Base-by-base conservation (phyloP, 2,113 vertebrate genomes). In the Passer domesticus region DNA sequence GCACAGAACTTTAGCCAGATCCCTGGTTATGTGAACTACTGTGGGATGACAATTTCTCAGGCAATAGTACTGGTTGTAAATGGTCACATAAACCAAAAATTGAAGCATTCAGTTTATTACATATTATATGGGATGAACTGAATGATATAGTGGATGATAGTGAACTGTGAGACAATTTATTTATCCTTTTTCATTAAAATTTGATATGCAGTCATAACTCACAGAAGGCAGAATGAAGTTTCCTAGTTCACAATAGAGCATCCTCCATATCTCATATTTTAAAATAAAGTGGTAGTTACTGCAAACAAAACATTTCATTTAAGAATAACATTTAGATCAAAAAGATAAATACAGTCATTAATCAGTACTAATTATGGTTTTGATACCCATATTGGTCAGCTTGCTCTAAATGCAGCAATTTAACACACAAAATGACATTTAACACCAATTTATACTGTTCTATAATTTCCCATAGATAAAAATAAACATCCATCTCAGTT, bases 151-250 rank as follows among this genome's bases (percentile, higher is more conserved):
- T 91, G 66, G 84, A 91, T 92, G 78, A 88, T 85, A 84, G 91
- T 91, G 93, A 96, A 92, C 89, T 92, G 77, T 94, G 78, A 95
- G 94, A 96, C 87, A 95, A 95, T 92, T 92, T 97, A 96, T 97
- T 96, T 95, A 96, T 94, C 60, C 55, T 97, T 96, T 96, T 95
- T 95, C 96, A 94, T 97, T 95, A 96, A 95, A 94, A 95, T 95
- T 96, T 95, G 94, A 96, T 96, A 95, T 87, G 74, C 53, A 64
- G 56, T 89, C 95, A 92, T 97, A 97, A 95, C 59, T 97, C 92
- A 92, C 16, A 85, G 78, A 6, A 2, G 49, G 49, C 58, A 96
- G 91, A 85, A 92, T 75, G 66, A 89, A 92, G 87, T 87, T 89
- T 91, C 67, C 70, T 66, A 76, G 91, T 92, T 95, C 88, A 94